Evolutionary conservation across 1,140 invertebrate species (phyloP).

Genomic region (Acarapis woodi): DNA sequence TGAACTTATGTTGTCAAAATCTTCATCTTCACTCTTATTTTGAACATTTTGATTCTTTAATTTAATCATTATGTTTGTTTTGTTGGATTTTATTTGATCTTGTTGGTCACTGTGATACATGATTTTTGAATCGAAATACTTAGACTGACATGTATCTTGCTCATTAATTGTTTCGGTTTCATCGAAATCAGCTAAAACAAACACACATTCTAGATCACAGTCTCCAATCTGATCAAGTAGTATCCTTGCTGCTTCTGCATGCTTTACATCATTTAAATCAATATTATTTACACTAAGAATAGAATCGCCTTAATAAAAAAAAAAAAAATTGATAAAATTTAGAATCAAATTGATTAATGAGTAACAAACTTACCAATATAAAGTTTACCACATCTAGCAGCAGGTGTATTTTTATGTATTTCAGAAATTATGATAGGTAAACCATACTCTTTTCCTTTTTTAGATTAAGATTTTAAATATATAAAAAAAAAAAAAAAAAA

Average conservation of each 20-base stretch:
- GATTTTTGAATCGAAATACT: background rate
- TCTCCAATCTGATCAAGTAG: constrained; percentile 23
- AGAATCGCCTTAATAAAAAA: constrained; percentile 48
- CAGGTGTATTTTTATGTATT: constrained; percentile 41
- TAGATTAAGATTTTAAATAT: constrained; percentile 6
- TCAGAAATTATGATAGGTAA: constrained; percentile 60
- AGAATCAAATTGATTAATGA: background rate
- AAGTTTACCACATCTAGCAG: constrained; percentile 20
- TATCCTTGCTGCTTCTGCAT: constrained; percentile 38
- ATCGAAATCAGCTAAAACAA: background rate
- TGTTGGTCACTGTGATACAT: background rate
- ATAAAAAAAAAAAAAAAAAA: too few species aligned
- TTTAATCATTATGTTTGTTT: background rate
- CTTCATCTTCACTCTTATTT: background rate
- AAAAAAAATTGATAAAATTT: constrained; percentile 20
- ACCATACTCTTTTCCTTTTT: constrained; percentile 52
- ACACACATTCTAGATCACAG: background rate
- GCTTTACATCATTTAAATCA: constrained; percentile 32
- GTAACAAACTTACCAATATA: background rate
- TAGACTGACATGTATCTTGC: background rate
- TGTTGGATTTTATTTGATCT: background rate
- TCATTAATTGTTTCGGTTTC: background rate
- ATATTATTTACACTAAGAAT: constrained; percentile 45
- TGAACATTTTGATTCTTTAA: background rate
- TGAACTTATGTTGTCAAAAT: background rate